Evolutionary conservation across 2,113 vertebrate genomes (phyloP).

Genomic region (Pelecanus crispus): DNA sequence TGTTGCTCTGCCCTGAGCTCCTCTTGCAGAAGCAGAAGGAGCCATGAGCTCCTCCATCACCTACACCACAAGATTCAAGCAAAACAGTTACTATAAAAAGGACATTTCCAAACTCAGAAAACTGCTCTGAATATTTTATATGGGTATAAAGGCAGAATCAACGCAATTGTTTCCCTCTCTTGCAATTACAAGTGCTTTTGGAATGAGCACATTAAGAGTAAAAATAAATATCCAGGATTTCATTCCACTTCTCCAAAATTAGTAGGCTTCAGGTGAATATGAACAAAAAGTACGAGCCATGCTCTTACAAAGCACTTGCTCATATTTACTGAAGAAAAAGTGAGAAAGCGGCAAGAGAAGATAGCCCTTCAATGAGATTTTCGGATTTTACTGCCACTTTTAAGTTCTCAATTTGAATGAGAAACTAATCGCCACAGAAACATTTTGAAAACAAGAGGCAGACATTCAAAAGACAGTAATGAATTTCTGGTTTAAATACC

Average conservation of each 20-base stretch:
- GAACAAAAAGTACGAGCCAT: background rate
- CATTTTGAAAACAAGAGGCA: background rate
- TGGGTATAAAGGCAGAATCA: background rate
- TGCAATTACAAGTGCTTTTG: background rate
- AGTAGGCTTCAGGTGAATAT: background rate
- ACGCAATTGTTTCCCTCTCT: background rate
- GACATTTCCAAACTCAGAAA: background rate
- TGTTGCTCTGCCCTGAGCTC: background rate
- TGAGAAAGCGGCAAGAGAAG: background rate
- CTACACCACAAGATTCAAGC: background rate
- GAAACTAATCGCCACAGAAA: background rate
- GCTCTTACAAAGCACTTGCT: background rate
- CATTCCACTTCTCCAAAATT: background rate
- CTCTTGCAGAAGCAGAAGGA: background rate
- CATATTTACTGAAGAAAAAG: background rate
- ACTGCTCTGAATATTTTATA: background rate
- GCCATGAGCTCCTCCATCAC: background rate
- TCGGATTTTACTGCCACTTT: background rate
- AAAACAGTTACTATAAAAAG: background rate
- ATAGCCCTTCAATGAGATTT: background rate
- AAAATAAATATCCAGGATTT: background rate
- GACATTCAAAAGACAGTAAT: background rate
- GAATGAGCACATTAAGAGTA: background rate
- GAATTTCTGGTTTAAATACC: background rate
- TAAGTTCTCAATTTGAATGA: background rate